These are phyloP conservation scores for Bradynema listronoti DNA, from an alignment of 1,140 invertebrate species.

Conservation along the genomic window DNA sequence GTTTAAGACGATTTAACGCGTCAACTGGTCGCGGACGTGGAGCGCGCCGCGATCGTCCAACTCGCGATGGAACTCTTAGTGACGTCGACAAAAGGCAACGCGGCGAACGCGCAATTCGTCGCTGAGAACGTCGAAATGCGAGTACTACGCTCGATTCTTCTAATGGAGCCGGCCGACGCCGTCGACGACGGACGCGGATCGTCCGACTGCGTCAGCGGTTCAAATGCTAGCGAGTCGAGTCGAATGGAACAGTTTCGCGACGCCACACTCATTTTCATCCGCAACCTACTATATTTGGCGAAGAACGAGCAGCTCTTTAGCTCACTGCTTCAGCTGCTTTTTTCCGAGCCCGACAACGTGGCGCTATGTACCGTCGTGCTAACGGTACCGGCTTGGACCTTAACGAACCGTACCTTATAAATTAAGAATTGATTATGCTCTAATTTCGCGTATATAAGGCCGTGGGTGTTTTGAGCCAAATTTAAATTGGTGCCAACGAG, in stretches of 20 bases:
- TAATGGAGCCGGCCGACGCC: constrained; percentile 4
- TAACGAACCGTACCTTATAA: too few relatives aligned
- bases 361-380: constrained; percentile 35
- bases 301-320: constrained; percentile 54
- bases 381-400: constrained; percentile 16
- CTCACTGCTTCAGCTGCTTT: constrained; percentile 45
- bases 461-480: too few relatives aligned
- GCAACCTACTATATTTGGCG: constrained; percentile 50
- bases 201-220: constrained; percentile 6
- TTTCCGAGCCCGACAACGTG: constrained; percentile 40
- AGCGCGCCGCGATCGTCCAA: constrained; percentile 16
- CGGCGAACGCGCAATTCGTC: constrained; percentile 37
- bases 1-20: too few relatives aligned
- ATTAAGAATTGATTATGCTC: too few relatives aligned
- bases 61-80: constrained; percentile 35
- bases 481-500: too few relatives aligned
- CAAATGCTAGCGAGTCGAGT: constrained; percentile 14
- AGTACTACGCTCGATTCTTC: constrained; percentile 19
- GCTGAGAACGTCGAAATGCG: constrained; percentile 36
- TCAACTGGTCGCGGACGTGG: too few relatives aligned
- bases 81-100: constrained; percentile 35
- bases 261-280: constrained; percentile 40
- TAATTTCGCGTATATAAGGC: too few relatives aligned
- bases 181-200: not conserved
- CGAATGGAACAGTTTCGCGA: constrained; percentile 11